Percentiles rank a stretch among this genome's conserved stretches.
phyloP scores from a whole-genome alignment of 2,113 vertebrate genomes.

The Tautogolabrus adspersus region DNA sequence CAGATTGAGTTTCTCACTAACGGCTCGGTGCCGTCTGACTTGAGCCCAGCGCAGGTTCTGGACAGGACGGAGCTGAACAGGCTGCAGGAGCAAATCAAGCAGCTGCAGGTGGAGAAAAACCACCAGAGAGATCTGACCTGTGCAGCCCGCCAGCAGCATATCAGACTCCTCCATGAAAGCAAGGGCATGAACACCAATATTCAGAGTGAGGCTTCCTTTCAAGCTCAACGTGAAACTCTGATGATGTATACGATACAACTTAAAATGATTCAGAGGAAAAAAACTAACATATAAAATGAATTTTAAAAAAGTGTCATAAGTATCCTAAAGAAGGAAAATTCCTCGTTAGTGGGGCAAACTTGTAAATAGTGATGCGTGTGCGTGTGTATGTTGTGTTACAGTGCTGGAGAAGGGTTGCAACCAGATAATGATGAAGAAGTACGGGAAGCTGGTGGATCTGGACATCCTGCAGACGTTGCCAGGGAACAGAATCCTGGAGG shows the following conservation, averaged over 20 bases:
- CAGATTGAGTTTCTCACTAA: slow-evolving; percentile 87
- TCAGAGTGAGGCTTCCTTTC: slow-evolving; percentile 66
- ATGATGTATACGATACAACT: too few species aligned
- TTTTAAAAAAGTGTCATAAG: too few species aligned
- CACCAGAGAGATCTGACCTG: slow-evolving; percentile 84
- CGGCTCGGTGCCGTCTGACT: slow-evolving; percentile 80
- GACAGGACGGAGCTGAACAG: slow-evolving; percentile 78
- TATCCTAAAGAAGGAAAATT: background rate
- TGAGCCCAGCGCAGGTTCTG: slow-evolving; percentile 87
- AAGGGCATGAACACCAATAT: slow-evolving; percentile 85
- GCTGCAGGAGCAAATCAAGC: slow-evolving; percentile 84
- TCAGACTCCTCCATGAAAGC: slow-evolving; percentile 84
- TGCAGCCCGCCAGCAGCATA: slow-evolving; percentile 82
- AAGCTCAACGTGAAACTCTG: background rate
- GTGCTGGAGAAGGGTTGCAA: slow-evolving; percentile 85
- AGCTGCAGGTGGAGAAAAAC: slow-evolving; percentile 85
- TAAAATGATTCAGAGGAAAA: background rate
- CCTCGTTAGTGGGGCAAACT: background rate
- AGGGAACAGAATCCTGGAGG: slow-evolving; percentile 86
- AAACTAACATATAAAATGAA: background rate
- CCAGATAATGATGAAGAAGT: slow-evolving; percentile 90
- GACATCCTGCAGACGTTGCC: slow-evolving; percentile 88
- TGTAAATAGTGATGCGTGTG: background rate
- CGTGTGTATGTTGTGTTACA: slow-evolving; percentile 63
- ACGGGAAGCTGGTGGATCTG: slow-evolving; percentile 89